A percentile compares a stretch with the other conserved stretches of the same genome.
Conservation (phyloP, 2,888 invertebrate genomes). For the Lissonota sp. region DNA sequence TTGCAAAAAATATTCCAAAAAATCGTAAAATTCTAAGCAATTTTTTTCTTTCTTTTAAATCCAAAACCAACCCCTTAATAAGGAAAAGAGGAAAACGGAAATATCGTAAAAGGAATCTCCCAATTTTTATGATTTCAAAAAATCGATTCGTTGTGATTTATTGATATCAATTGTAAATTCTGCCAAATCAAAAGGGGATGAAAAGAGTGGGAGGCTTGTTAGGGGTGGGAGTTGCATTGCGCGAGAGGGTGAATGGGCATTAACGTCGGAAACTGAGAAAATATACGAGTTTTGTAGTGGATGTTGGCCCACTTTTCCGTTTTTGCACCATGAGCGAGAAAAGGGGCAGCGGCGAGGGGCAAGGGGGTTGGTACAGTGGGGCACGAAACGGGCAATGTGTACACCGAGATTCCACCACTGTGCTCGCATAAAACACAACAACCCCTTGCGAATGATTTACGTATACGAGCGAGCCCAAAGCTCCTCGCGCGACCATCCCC, state of each 20-base stretch:
- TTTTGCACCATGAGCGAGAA: conserved; percentile 49
- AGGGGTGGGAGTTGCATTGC: conserved; percentile 38
- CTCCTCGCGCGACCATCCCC: conserved; percentile 10
- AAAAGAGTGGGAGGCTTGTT: too few relatives aligned
- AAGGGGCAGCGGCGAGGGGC: conserved; percentile 44
- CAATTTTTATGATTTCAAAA: too few relatives aligned
- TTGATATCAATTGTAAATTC: conserved; percentile 41
- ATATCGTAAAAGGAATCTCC: too few relatives aligned
- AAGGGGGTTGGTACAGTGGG: conserved; percentile 27
- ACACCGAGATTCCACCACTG: conserved; percentile 61
- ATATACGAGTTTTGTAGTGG: conserved; percentile 64
- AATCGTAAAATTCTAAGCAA: too few relatives aligned
- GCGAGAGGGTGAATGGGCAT: conserved; percentile 53
- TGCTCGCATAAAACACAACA: conserved; percentile 62
- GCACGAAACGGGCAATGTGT: conserved; percentile 40
- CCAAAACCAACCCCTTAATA: too few relatives aligned
- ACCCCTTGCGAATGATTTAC: conserved; percentile 64
- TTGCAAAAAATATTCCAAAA: too few relatives aligned
- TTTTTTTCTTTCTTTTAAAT: too few relatives aligned
- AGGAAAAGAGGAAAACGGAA: too few relatives aligned
- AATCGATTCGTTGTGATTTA: conserved; percentile 11
- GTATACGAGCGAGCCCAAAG: conserved; percentile 47
- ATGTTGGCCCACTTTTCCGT: conserved; percentile 64
- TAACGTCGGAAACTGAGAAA: conserved; percentile 58
- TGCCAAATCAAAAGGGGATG: conserved; percentile 35